Evolutionary conservation across 2,888 invertebrate species (phyloP).

Genomic region (Kryphioiulus occultus): DNA sequence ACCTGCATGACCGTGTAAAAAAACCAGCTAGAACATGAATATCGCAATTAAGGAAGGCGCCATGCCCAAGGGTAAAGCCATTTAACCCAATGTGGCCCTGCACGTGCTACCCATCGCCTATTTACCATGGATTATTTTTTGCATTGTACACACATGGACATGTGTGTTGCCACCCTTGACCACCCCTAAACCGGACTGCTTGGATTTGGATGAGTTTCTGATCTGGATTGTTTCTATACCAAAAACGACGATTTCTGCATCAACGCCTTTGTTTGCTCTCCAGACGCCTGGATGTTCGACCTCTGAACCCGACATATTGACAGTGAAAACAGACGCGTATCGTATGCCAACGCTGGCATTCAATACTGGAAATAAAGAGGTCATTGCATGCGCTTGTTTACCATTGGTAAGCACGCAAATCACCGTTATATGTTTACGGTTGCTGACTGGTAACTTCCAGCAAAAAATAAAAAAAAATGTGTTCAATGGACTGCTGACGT

Average conservation of each 20-base stretch:
- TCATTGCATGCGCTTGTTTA: slow-evolving; percentile 7
- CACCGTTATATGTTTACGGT: neutral
- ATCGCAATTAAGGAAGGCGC: slow-evolving; percentile 25
- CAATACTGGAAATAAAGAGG: slow-evolving; percentile 11
- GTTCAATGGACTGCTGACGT: slow-evolving; percentile 20
- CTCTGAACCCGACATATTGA: slow-evolving; percentile 18
- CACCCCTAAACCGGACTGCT: neutral
- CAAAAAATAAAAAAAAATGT: neutral
- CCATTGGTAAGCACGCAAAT: slow-evolving; percentile 15
- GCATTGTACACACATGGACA: neutral
- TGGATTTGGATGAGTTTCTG: neutral
- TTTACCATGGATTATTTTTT: neutral
- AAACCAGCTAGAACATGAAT: neutral
- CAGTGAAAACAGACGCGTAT: neutral
- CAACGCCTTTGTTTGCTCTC: neutral
- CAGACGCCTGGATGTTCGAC: neutral
- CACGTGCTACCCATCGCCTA: slow-evolving; percentile 20
- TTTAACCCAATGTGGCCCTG: slow-evolving; percentile 35
- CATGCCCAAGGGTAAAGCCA: slow-evolving; percentile 31
- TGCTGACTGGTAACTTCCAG: neutral
- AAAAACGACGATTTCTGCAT: neutral
- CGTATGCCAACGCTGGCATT: slow-evolving; percentile 26
- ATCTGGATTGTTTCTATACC: neutral
- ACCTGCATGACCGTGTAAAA: slow-evolving; percentile 15
- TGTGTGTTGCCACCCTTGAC: neutral